phyloP scores from a whole-genome alignment of 2,888 invertebrate species.

The Cecidostiba fungosa region DNA sequence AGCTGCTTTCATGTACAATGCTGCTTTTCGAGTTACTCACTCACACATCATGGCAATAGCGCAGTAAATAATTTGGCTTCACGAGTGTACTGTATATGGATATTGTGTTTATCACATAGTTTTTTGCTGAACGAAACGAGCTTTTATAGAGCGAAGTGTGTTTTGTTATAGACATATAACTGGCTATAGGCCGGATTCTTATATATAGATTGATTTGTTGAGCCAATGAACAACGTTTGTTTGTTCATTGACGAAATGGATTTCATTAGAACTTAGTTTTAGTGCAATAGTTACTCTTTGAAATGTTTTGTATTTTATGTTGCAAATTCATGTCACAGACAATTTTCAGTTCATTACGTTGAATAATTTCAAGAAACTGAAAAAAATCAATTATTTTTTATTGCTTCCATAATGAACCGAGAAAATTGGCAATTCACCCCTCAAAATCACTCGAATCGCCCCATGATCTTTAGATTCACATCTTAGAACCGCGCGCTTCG shows the following conservation, averaged over 20 bases:
- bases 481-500: background rate
- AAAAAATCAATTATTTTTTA: background rate
- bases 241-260: background rate
- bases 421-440: background rate
- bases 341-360: background rate
- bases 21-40: constrained; percentile 54
- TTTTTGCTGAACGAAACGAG: constrained; percentile 12
- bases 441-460: background rate
- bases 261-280: background rate
- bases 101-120: constrained; percentile 5
- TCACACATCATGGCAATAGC: constrained; percentile 20
- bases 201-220: background rate
- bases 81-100: background rate
- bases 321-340: background rate
- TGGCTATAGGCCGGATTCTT: background rate
- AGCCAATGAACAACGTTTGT: background rate
- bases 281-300: background rate
- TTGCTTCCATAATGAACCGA: background rate
- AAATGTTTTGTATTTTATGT: background rate
- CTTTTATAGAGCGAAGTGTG: constrained; percentile 23
- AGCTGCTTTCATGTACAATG: constrained; percentile 60
- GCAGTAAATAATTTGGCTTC: constrained; percentile 23
- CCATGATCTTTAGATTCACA: background rate
- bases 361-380: no score
- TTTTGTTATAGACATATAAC: background rate